Evolutionary conservation across 2,797 vertebrate species (phyloP).

Genomic region (Platyrinchus mystaceus): DNA sequence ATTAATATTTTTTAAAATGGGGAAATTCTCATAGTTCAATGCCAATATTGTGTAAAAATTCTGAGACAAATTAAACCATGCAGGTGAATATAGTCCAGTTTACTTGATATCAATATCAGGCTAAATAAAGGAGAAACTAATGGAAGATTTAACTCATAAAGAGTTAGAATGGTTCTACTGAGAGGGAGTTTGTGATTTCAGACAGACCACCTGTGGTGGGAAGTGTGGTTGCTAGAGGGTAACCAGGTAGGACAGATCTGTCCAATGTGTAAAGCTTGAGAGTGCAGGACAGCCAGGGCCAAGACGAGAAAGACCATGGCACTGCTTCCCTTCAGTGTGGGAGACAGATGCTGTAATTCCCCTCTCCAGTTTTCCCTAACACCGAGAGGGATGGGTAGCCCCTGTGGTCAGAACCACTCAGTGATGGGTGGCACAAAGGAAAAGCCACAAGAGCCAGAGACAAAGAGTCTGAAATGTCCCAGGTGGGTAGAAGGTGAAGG

Average conservation of each 20-base stretch:
- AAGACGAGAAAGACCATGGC: neutral
- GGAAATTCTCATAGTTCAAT: neutral
- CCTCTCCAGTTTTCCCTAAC: neutral
- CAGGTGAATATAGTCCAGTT: neutral
- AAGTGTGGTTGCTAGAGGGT: rapidly evolving
- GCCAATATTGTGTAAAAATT: neutral
- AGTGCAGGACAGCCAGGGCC: neutral
- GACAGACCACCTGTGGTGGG: neutral
- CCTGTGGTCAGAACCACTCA: rapidly evolving
- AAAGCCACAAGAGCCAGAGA: neutral
- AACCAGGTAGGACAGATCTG: neutral
- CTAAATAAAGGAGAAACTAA: neutral
- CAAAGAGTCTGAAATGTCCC: neutral
- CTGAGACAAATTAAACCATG: neutral
- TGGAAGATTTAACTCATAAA: neutral
- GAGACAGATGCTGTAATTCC: neutral
- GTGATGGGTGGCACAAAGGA: neutral
- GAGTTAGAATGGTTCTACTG: neutral
- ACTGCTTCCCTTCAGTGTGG: rapidly evolving
- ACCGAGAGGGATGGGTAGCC: rapidly evolving
- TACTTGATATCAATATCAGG: neutral
- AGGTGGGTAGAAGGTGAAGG: neutral
- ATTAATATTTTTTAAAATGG: neutral
- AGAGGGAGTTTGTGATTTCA: neutral
- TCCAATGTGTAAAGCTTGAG: rapidly evolving